Base-by-base conservation (phyloP, 1,140 invertebrate species). In the Leptinotarsa lineolata region DNA sequence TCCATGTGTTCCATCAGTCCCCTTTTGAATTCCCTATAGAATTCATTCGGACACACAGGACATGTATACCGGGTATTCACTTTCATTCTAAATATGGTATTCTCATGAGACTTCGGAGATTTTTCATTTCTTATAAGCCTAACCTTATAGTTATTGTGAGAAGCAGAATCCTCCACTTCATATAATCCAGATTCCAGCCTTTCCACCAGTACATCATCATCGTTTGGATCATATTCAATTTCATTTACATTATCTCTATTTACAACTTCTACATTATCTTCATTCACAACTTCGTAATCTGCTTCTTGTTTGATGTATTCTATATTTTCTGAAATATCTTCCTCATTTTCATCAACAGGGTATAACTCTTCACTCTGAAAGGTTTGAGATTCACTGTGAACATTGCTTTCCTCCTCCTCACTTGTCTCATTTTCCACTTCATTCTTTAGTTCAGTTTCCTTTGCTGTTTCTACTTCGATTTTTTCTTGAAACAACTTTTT, bases 1-100 rank as follows among this genome's bases (percentile, higher is more conserved):
- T 20, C 30, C 67, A 68, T 68, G 67, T 68, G 67, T 13, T 16
- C 12, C n/a, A 68, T 18, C 39, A 68, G 21, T 20, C 48, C 44
- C 3, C n/a, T 20, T 58, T 68, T 45, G 24, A 66, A 66, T 3
- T 45, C 16, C 16, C 16, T 13, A 16, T 48, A 68, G 45, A 20
- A 68, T 20, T 20, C 46, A 13, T 54, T 24, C 0, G 67, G 67
- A 22, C 67, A 68, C 12, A 68, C 45, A 16, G 67, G 67, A 16
- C 67, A 68, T 48, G 20, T 21, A 24, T 45, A 68, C 2, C 44
- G 39, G 44, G 44, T 70, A 39, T 45, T 69, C 5, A 58, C 16
- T 63, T 70, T 69, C 60, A 39, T 70, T 61, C 59, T 58, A 20
- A 18, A 13, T 20, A 20, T 18, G n/a, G 48, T 54, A 18, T 54